phyloP scores from a whole-genome alignment of 2,888 invertebrate genomes.

The Sinohyriopsis cumingii region DNA sequence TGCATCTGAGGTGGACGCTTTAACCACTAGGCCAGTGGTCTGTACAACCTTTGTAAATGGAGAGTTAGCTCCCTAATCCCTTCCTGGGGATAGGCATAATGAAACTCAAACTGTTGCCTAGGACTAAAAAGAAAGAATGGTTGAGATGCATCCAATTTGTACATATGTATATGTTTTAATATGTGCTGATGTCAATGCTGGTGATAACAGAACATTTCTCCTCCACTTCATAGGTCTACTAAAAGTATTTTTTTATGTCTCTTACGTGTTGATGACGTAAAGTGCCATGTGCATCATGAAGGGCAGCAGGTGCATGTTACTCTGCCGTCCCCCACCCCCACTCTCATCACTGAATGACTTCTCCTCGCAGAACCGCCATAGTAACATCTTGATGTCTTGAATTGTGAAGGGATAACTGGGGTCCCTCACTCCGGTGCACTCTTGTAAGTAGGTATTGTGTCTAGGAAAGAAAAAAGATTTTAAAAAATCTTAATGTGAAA shows the following conservation, averaged over 20 bases:
- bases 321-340: conserved; percentile 91
- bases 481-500: background rate
- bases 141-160: too few species aligned
- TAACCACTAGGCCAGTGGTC: too few species aligned
- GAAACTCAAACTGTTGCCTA: too few species aligned
- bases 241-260: conserved; percentile 8
- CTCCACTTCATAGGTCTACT: background rate
- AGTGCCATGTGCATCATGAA: conserved; percentile 95
- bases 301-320: conserved; percentile 96
- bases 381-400: conserved; percentile 92
- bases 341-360: conserved; percentile 98
- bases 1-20: too few species aligned
- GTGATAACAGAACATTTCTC: too few species aligned
- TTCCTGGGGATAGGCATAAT: too few species aligned
- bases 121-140: too few species aligned
- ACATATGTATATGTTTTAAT: too few species aligned
- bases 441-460: conserved; percentile 75
- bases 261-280: conserved; percentile 81
- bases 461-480: conserved; percentile 68
- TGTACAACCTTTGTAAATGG: too few species aligned
- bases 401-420: conserved; percentile 79
- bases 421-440: conserved; percentile 73
- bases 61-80: too few species aligned
- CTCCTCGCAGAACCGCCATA: conserved; percentile 92
- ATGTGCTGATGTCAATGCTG: too few species aligned